Percentiles rank a stretch among this genome's conserved stretches.
Evolutionary conservation across 2,113 vertebrate species (phyloP).

Genomic region (Nerophis ophidion): DNA sequence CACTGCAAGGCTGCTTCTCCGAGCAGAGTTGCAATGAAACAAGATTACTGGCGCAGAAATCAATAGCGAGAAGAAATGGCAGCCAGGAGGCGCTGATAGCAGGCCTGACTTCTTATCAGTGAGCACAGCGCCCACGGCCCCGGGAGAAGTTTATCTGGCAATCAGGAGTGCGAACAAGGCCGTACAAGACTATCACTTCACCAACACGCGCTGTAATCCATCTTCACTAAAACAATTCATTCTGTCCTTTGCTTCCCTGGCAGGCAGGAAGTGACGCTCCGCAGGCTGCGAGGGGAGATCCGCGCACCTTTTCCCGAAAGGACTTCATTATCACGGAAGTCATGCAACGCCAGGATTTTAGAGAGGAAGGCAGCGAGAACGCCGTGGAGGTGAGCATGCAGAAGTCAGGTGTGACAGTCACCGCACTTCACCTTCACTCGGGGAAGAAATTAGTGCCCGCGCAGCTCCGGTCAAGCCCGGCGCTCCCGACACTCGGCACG

Average conservation of each 20-base stretch:
- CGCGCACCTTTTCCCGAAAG: slow-evolving; percentile 83
- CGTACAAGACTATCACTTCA: slow-evolving; percentile 49
- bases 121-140: slow-evolving; percentile 56
- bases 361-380: slow-evolving; percentile 87
- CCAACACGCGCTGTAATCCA: slow-evolving; percentile 71
- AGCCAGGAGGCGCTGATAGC: slow-evolving; percentile 76
- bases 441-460: slow-evolving; percentile 71
- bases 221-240: slow-evolving; percentile 84
- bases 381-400: slow-evolving; percentile 86
- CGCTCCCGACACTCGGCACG: slow-evolving; percentile 58
- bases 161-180: slow-evolving; percentile 61
- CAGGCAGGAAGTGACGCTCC: slow-evolving; percentile 92
- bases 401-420: slow-evolving; percentile 67
- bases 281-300: slow-evolving; percentile 91
- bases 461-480: slow-evolving; percentile 31
- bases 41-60: slow-evolving; percentile 80
- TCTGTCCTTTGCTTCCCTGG: slow-evolving; percentile 73
- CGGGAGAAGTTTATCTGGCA: slow-evolving; percentile 67
- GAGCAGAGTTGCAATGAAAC: slow-evolving; percentile 74
- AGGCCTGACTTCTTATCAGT: slow-evolving; percentile 74
- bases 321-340: slow-evolving; percentile 97
- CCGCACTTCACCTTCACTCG: slow-evolving; percentile 65
- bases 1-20: slow-evolving; percentile 73
- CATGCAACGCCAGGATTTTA: slow-evolving; percentile 97
- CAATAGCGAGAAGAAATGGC: slow-evolving; percentile 77